Evolutionary conservation across 2,113 vertebrate genomes (phyloP).

Genomic region (Bothrops jararaca): DNA sequence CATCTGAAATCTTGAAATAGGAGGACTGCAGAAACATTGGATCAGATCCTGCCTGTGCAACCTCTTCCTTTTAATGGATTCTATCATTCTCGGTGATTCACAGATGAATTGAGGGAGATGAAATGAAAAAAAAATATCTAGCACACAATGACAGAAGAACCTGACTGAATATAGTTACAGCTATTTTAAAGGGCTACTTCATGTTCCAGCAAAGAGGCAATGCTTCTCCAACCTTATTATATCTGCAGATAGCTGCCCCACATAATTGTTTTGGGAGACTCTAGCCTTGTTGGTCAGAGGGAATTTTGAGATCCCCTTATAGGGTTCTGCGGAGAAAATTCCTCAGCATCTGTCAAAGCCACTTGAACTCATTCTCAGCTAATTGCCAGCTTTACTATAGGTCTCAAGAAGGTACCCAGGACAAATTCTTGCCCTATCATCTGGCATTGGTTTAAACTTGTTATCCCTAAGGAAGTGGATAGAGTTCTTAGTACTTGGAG

Average conservation of each 20-base stretch:
- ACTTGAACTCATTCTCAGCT: background rate
- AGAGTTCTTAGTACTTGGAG: background rate
- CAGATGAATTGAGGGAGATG: background rate
- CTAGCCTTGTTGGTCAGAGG: background rate
- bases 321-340: background rate
- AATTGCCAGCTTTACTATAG: background rate
- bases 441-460: background rate
- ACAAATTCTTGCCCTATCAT: background rate
- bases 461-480: background rate
- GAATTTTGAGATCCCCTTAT: background rate
- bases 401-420: background rate
- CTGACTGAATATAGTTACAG: background rate
- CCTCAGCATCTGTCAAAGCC: background rate
- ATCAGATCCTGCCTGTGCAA: background rate
- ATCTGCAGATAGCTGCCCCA: background rate
- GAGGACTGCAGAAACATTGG: background rate
- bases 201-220: background rate
- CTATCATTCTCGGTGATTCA: background rate
- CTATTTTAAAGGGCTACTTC: background rate
- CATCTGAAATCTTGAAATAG: background rate
- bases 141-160: background rate
- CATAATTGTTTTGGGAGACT: background rate
- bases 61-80: background rate
- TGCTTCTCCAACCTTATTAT: background rate
- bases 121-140: background rate